Evolutionary conservation across 2,113 vertebrate genomes (phyloP).

Genomic region (Rhinolophus sinicus): DNA sequence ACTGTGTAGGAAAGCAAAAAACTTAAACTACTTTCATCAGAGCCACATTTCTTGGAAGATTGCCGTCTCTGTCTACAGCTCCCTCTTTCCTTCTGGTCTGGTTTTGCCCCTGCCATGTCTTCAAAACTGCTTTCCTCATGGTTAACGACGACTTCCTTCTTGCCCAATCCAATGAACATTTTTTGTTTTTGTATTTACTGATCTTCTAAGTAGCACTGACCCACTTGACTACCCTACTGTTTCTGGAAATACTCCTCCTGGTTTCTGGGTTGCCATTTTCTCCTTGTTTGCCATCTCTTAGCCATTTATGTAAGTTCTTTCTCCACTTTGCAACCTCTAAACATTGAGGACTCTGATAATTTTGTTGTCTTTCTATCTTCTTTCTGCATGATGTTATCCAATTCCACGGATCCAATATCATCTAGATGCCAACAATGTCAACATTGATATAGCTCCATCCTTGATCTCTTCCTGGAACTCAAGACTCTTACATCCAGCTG

Average conservation of each 20-base stretch:
- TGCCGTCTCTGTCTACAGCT: background rate
- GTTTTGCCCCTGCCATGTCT: background rate
- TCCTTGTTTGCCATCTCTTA: background rate
- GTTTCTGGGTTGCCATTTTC: background rate
- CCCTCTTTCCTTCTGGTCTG: background rate
- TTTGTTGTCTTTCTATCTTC: background rate
- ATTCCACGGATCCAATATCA: background rate
- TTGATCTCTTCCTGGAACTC: constrained; percentile 16
- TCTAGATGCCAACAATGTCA: background rate
- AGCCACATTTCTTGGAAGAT: constrained; percentile 39
- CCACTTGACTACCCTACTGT: background rate
- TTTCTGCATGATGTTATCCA: background rate
- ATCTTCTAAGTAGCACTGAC: background rate
- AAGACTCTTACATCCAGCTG: background rate
- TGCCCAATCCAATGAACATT: background rate
- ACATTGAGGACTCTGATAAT: background rate
- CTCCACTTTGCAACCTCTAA: background rate
- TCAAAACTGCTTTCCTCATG: background rate
- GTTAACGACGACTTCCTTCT: background rate
- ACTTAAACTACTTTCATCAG: constrained; percentile 55
- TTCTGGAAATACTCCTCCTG: constrained; percentile 23
- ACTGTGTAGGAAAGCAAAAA: constrained; percentile 4
- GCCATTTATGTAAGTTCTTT: background rate
- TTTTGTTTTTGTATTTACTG: constrained; percentile 27
- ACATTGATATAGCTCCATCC: background rate